Base-by-base conservation (phyloP, 2,113 vertebrate species). In the Siphamia tubifer region DNA sequence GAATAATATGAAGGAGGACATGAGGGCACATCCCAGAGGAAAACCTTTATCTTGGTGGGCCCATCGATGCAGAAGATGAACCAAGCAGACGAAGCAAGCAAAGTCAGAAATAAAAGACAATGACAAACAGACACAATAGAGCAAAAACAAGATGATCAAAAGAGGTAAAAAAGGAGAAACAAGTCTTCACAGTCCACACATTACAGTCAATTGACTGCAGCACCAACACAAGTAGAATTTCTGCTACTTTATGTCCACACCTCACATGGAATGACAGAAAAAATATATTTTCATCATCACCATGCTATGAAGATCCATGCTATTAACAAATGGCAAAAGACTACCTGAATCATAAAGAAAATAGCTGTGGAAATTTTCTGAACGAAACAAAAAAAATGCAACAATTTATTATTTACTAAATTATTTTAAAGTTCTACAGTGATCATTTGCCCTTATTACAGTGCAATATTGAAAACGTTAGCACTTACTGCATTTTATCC, bases 1-100 rank as follows among this genome's bases (percentile, higher is more conserved):
- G 23, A 64, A 67, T 34, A 21, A 56, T 52, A 67, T 42, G 52
- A 40, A 49, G 21, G 36, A 57, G 24, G 36, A 57, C 9, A 42
- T 13, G 23, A 54, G 30, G 57, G 35, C 27, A 17, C 12, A 8
- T 61, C 64, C 13, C 52, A 54, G 20, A 28, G 42, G 44, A 58
- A 12, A 69, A 40, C 58, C 31, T 79, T 57, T 30, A 73, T 58
- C 38, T 49, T 45, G 19, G 12, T 8, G 45, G 23, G 47, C 28
- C 31, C 20, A 25, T 31, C 34, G 19, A 70, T 30, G 52, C 11
- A 52, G 36, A 39, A 54, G 24, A 39, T 62, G 25, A 68, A 65
- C 11, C 10, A 30, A 68, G 47, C 27, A 54, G 43, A 51, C 30
- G 34, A 55, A n/a, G 57, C 21, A 27, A n/a, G 2, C 19, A 24